Base-by-base conservation (phyloP, 2,888 invertebrate species). In the Hirtodrosophila trivittata region DNA sequence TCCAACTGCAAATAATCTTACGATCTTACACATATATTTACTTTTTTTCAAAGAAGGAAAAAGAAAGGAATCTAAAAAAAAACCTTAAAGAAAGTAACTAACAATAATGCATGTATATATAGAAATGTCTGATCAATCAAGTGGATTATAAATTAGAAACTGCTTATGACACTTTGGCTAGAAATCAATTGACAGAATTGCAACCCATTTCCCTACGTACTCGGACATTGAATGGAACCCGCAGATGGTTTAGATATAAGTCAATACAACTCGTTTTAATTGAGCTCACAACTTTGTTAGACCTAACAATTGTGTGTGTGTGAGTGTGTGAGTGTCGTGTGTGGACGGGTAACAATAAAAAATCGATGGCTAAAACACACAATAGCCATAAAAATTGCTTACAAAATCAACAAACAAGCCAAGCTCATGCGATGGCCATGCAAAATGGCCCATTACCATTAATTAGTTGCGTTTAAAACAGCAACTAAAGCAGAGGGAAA, bases 361-460 rank as follows among this genome's bases (percentile, higher is more conserved):
- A 84, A 81, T 77, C 75, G 75, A 74, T 82, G 64, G 38, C 56
- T 49, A 43, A 62, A 59, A 51, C 56, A 56, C 18, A 73, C 55
- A 54, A 33, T 18, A 43, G 35, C 33, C 30, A 43, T 39, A 33
- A 76, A 76, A 84, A 76, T 66, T 73, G 77, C 74, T 85, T 70
- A 78, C 85, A 85, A 78, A 81, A 85, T 82, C 75, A 85, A 86
- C 84, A 80, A 80, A 80, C 82, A 86, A 84, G 81, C 75, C 46
- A 59, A 68, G 51, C 49, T 51, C 67, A 74, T 68, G 77, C 83
- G 70, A 84, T 82, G 86, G 86, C 66, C 86, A 86, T 78, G 86
- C 86, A 81, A 81, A 81, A 83, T 81, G 80, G 80, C 73, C 86
- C 84, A 81, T 81, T 81, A 81, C 80, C 80, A 67, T 83, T 81